Evolutionary conservation across 2,797 vertebrate species (phyloP).

Genomic region (Hylomyscus alleni): DNA sequence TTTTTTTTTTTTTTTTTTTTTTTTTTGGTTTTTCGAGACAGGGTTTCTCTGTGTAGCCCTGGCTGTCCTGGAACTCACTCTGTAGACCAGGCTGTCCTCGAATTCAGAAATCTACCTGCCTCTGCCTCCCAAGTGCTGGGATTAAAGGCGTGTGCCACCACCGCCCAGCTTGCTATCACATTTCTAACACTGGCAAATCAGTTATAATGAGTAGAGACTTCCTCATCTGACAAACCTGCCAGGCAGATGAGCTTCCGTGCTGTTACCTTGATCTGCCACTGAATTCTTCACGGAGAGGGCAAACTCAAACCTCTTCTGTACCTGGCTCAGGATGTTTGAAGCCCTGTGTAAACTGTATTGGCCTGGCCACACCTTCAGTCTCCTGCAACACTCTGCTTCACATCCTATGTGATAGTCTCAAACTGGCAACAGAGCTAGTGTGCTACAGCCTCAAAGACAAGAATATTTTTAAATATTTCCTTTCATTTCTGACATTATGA

Average conservation of each 20-base stretch:
- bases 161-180: neutral
- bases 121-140: too few species aligned
- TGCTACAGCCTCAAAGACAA: neutral
- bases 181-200: neutral
- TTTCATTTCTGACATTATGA: neutral
- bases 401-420: accelerated
- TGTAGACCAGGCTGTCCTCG: too few species aligned
- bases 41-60: too few species aligned
- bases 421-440: neutral
- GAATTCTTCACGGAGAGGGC: neutral
- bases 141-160: too few species aligned
- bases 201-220: neutral
- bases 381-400: neutral
- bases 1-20: too few species aligned
- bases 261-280: neutral
- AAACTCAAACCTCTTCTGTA: neutral
- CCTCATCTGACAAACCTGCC: neutral
- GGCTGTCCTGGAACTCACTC: too few species aligned
- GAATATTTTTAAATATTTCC: neutral
- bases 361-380: neutral
- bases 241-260: neutral
- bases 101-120: too few species aligned
- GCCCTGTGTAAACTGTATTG: neutral
- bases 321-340: neutral
- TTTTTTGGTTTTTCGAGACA: too few species aligned